These are phyloP conservation scores for Tuta absoluta DNA, from an alignment of 2,888 invertebrate genomes.

Conservation along the genomic window DNA sequence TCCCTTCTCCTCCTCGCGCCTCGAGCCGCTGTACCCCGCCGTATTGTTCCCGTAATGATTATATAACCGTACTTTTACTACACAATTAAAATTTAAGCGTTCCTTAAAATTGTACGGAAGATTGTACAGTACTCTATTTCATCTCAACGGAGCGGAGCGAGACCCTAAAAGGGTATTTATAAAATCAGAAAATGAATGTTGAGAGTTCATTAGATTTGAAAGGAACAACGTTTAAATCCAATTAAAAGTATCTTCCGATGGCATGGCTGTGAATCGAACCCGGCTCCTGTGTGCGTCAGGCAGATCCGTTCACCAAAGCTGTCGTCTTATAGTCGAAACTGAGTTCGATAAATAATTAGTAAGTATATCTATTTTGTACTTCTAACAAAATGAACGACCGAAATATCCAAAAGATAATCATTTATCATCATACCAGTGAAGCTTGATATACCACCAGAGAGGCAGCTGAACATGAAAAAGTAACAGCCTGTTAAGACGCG, in stretches of 20 bases:
- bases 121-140: constrained; percentile 67
- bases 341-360: constrained; percentile 37
- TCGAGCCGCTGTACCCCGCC: constrained; percentile 44
- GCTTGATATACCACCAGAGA: constrained; percentile 46
- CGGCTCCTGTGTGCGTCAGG: too few relatives aligned
- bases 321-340: too few relatives aligned
- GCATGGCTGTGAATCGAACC: too few relatives aligned
- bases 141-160: constrained; percentile 63
- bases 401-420: too few relatives aligned
- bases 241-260: constrained; percentile 24
- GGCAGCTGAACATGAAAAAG: constrained; percentile 47
- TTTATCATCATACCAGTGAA: constrained; percentile 30
- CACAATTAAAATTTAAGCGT: constrained; percentile 78
- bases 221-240: constrained; percentile 37
- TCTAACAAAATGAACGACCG: too few relatives aligned
- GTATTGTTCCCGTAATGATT: constrained; percentile 76
- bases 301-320: too few relatives aligned
- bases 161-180: constrained; percentile 54
- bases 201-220: constrained; percentile 41
- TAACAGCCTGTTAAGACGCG: constrained; percentile 47
- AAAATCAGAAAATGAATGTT: constrained; percentile 54
- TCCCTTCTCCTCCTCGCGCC: constrained; percentile 36
- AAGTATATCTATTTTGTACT: too few relatives aligned
- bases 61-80: constrained; percentile 78
- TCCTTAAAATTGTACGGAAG: constrained; percentile 70